Evolutionary conservation across 2,888 invertebrate species (phyloP), one percentile per base, ranked within the genome.

Genomic region (Thelaira solivaga): DNA sequence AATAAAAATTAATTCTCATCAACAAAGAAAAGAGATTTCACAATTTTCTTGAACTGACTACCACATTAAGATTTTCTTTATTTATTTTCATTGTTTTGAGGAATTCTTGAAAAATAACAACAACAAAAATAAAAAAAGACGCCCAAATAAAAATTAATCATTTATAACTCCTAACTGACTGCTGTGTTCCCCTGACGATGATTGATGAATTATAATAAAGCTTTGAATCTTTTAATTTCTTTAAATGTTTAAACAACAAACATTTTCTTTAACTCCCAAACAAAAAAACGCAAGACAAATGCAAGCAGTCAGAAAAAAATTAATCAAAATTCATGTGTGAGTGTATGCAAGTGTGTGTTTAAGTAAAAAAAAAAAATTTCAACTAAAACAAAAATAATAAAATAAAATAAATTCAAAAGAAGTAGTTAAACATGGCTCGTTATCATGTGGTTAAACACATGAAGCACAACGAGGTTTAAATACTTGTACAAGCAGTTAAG

Each of bases 191-290:
- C 71, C 65, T 55, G 43, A 34, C 55, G 76, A 77, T 77, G 76
- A 77, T 77, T 77, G 76, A 77, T 77, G 76, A 77, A 77, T 77
- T 72, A 72, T 67, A 77, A 77, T 72, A 72, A 72, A 55, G 31
- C 36, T 49, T 43, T 7, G 11, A 22, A 13, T 53, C 34, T 34
- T 45, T 59, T 34, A 51, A 31, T 45, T 69, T 69, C 36, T 61
- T 16, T 7, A 18, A 51, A 55, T 49, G 55, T 34, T 62, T 22
- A 62, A 34, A 59, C 51, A 62, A 69, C 29, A 47, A 20, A n/a
- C 20, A 49, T 39, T 55, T n/a, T 57, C 18, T 16, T 59, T n/a
- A 45, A 29, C 29, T 49, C 1, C 7, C 6, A 22, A 31, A 20
- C 20, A 18, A 41, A 13, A 57, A 13, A 51, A 22, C 34, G n/a